Evolutionary conservation across 2,113 vertebrate genomes (phyloP), one percentile per base, ranked within the genome.

Genomic region (Tachysurus vachellii): DNA sequence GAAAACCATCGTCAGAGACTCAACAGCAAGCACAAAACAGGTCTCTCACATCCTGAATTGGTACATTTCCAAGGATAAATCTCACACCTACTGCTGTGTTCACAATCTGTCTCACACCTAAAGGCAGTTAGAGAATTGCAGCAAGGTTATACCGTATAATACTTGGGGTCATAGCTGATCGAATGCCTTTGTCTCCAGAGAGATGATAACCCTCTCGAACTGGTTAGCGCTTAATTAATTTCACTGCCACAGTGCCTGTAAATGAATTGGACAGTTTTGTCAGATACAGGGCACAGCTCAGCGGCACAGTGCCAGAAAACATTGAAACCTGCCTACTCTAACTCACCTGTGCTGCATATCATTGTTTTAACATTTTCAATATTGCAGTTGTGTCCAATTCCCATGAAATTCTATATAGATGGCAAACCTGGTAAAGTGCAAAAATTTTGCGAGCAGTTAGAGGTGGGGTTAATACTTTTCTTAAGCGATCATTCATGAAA

Each of bases 201-300:
- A 89, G 86, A 86, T 85, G 82, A 89, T 89, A 83, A 70, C 85
- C 85, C 85, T 84, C 85, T 89, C 81, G 85, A 86, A 84, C 50
- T 80, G 85, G 68, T 85, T 80, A 36, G 56, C 16, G 64, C 36
- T 54, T 86, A 86, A 89, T 86, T 89, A 86, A 89, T 84, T 80
- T 83, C 31, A 71, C 62, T 42, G 73, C 84, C 66, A 79, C 53
- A 47, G 50, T 68, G 71, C 36, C 75, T 79, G 50, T 89, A 83
- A 89, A 89, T 89, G 81, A 89, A 86, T 83, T 89, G 80, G 88
- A 86, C 85, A 89, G 80, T 80, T 88, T 73, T 89, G 88, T 86
- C 85, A 89, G 81, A 83, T 42, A 84, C 80, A 89, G 84, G 88
- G 80, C 85, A 86, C 8, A 83, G 19, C 80, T 83, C 73, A 59